These are phyloP conservation scores for Noctua comes DNA, from an alignment of 2,888 invertebrate species.

Conservation along the genomic window DNA sequence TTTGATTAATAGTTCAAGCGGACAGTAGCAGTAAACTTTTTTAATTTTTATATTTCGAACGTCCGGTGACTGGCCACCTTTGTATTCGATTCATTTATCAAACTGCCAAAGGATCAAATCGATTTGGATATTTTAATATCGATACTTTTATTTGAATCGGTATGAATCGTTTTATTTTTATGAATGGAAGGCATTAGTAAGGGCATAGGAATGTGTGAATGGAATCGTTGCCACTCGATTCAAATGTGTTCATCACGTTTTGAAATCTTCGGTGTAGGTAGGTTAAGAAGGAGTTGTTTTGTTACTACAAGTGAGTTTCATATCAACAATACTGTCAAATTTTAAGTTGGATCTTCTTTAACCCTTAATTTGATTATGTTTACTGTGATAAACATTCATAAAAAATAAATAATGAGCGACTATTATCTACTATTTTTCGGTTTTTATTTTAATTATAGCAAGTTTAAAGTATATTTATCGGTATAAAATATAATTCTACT, in stretches of 20 bases:
- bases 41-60: constrained; percentile 70
- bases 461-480: too few relatives aligned
- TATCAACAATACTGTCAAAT: neutral
- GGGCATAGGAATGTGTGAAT: constrained; percentile 66
- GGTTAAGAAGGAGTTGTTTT: neutral
- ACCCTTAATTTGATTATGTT: too few relatives aligned
- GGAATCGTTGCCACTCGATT: constrained; percentile 41
- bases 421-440: too few relatives aligned
- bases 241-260: constrained; percentile 57
- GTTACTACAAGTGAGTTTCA: neutral
- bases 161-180: constrained; percentile 72
- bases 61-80: constrained; percentile 78
- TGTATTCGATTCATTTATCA: constrained; percentile 83
- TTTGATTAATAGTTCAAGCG: constrained; percentile 85
- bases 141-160: constrained; percentile 78
- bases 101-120: constrained; percentile 66
- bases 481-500: too few relatives aligned
- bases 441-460: too few relatives aligned
- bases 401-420: too few relatives aligned
- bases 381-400: too few relatives aligned
- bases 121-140: constrained; percentile 75
- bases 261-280: constrained; percentile 7
- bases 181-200: constrained; percentile 67
- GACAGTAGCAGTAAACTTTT: constrained; percentile 81
- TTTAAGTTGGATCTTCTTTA: neutral